A percentile compares a stretch with the other conserved stretches of the same genome.
phyloP scores from a whole-genome alignment of 2,797 vertebrate species.

The Aselliscus stoliczkanus region DNA sequence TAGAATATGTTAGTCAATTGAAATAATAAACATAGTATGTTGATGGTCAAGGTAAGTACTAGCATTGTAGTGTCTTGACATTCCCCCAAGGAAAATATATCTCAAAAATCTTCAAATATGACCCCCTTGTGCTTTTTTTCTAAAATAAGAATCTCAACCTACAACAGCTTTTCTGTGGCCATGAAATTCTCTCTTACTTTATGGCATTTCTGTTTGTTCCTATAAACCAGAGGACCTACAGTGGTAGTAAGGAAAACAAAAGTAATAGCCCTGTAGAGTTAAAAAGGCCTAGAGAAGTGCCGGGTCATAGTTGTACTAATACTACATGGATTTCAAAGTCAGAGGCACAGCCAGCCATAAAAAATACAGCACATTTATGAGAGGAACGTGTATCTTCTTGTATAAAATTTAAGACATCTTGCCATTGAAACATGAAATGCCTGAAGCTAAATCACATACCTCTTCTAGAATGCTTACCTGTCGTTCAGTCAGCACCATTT shows the following conservation, averaged over 20 bases:
- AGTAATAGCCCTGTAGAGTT: background rate
- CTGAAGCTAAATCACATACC: background rate
- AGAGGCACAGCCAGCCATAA: background rate
- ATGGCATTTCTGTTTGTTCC: background rate
- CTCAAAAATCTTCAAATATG: background rate
- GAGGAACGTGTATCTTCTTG: background rate
- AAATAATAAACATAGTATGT: background rate
- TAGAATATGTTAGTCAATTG: background rate
- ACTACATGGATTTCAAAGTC: background rate
- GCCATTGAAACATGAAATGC: conserved; percentile 9
- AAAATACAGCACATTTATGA: background rate
- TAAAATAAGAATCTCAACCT: background rate
- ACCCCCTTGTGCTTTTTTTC: background rate
- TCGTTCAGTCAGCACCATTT: background rate
- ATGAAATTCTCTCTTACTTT: conserved; percentile 8
- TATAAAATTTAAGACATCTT: conserved; percentile 12
- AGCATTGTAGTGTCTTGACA: background rate
- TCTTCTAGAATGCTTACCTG: background rate
- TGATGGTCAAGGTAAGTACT: background rate
- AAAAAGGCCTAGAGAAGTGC: background rate
- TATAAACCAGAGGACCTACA: conserved; percentile 15
- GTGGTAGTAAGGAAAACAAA: background rate
- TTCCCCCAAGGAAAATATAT: background rate
- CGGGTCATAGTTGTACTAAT: background rate
- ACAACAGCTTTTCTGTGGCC: background rate